phyloP scores from a whole-genome alignment of 2,888 invertebrate species.

The Megastigmus dorsalis region DNA sequence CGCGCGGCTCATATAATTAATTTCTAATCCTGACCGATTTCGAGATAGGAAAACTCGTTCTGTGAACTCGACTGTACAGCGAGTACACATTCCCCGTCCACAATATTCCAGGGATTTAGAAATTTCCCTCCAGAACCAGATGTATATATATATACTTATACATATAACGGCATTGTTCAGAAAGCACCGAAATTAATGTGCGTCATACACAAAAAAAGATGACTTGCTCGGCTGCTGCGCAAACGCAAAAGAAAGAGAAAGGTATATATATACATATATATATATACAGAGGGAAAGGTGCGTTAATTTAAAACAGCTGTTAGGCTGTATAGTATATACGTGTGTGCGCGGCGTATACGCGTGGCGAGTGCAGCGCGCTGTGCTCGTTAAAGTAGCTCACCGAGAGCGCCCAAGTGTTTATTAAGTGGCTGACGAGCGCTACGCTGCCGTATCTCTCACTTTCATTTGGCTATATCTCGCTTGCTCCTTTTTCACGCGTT shows the following conservation, averaged over 20 bases:
- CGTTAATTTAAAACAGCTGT: slow-evolving; percentile 14
- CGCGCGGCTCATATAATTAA: slow-evolving; percentile 4
- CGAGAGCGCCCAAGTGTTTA: slow-evolving; percentile 12
- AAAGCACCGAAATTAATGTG: too few relatives aligned
- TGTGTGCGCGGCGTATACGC: too few relatives aligned
- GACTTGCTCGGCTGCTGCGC: too few relatives aligned
- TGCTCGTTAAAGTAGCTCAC: slow-evolving; percentile 13
- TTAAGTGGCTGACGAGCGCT: slow-evolving; percentile 5
- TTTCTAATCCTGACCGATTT: background rate
- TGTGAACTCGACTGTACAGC: background rate
- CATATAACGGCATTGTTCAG: too few relatives aligned
- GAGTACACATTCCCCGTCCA: too few relatives aligned
- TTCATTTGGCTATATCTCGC: slow-evolving; percentile 9
- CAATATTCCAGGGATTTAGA: background rate
- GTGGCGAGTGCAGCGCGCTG: background rate
- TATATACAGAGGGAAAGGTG: background rate
- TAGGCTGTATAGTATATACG: too few relatives aligned
- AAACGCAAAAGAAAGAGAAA: slow-evolving; percentile 26
- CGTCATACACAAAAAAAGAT: too few relatives aligned
- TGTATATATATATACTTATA: too few relatives aligned
- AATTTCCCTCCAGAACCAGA: background rate
- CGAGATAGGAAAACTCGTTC: background rate
- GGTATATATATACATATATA: too few relatives aligned
- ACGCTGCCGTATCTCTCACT: slow-evolving; percentile 6
- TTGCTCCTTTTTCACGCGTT: background rate